phyloP scores from a whole-genome alignment of 2,113 vertebrate species.

The Alethe diademata region DNA sequence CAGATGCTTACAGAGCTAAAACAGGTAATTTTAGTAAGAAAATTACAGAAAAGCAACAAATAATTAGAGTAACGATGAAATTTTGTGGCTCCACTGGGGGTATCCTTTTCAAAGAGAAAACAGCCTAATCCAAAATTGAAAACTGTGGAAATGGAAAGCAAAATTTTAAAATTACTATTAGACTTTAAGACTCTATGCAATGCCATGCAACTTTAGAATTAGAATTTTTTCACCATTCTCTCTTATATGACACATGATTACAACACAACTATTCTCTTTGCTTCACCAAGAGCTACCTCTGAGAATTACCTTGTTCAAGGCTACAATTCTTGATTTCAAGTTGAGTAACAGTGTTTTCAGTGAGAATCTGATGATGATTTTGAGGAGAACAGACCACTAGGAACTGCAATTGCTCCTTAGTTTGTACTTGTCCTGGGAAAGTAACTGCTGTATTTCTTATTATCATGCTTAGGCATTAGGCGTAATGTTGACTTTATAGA shows the following conservation, averaged over 20 bases:
- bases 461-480: not conserved
- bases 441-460: not conserved
- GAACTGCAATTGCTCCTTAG: not conserved
- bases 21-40: not conserved
- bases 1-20: not conserved
- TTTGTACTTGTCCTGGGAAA: not conserved
- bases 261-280: not conserved
- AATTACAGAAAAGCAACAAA: not conserved
- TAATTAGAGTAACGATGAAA: not conserved
- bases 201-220: not conserved
- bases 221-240: slow-evolving; percentile 17
- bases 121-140: not conserved
- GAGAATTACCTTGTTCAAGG: not conserved
- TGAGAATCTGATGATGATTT: not conserved
- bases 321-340: not conserved
- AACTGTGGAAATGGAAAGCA: not conserved
- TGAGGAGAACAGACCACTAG: not conserved
- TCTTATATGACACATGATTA: not conserved
- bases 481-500: not conserved
- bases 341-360: not conserved
- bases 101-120: not conserved
- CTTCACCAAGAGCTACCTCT: not conserved
- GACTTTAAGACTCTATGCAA: not conserved
- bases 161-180: not conserved
- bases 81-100: not conserved